These are phyloP conservation scores for Dendrolimus pini DNA, from an alignment of 2,888 invertebrate genomes.

Conservation along the genomic window DNA sequence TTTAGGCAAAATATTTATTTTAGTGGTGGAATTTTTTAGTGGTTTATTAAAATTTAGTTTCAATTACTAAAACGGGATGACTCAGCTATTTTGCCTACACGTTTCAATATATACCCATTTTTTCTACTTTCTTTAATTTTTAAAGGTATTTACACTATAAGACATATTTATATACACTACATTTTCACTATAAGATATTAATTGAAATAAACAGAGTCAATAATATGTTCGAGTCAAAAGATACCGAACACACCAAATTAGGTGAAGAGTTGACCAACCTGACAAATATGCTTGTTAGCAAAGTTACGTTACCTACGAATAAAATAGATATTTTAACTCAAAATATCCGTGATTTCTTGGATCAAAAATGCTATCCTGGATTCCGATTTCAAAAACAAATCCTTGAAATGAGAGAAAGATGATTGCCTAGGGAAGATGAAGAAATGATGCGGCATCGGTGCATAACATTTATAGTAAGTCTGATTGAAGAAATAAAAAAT, in stretches of 20 bases:
- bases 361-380: background rate
- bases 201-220: conserved; percentile 12
- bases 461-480: background rate
- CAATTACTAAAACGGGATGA: background rate
- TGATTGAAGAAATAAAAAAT: background rate
- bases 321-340: background rate
- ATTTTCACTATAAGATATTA: conserved; percentile 9
- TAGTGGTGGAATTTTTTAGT: conserved; percentile 4
- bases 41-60: background rate
- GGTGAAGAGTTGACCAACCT: conserved; percentile 9
- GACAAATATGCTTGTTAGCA: conserved; percentile 10
- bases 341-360: background rate
- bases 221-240: conserved; percentile 12
- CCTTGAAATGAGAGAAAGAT: background rate
- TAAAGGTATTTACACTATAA: background rate
- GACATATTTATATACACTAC: too few species aligned
- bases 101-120: background rate
- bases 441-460: background rate
- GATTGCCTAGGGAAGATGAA: background rate
- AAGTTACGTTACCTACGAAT: conserved; percentile 9
- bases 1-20: conserved; percentile 1
- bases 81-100: background rate
- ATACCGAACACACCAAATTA: conserved; percentile 9
- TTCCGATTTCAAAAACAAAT: background rate
- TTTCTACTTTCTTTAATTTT: conserved; percentile 1